These are phyloP conservation scores for Myotis findleyi DNA, from an alignment of 2,797 vertebrate genomes.

Conservation along the genomic window DNA sequence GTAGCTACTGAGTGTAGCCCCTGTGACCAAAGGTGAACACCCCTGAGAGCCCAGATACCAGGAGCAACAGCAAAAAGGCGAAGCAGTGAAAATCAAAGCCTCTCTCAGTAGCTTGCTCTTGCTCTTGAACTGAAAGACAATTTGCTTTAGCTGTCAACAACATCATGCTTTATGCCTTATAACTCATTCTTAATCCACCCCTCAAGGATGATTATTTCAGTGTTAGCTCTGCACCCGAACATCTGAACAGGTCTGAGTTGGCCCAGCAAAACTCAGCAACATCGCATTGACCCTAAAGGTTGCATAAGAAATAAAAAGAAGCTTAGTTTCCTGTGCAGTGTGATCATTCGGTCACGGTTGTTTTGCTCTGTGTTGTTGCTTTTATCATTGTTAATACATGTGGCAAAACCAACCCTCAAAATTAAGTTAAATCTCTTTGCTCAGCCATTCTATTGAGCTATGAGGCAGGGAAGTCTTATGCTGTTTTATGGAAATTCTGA, in stretches of 20 bases:
- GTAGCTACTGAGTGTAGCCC: background rate
- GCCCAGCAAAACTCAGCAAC: slow-evolving; percentile 51
- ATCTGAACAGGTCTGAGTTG: slow-evolving; percentile 66
- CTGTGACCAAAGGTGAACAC: background rate
- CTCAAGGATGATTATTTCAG: slow-evolving; percentile 71
- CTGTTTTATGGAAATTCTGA: slow-evolving; percentile 78
- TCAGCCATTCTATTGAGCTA: slow-evolving; percentile 71
- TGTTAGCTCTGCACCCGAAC: slow-evolving; percentile 48
- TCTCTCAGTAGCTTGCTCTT: slow-evolving; percentile 31
- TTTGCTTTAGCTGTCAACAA: slow-evolving; percentile 76
- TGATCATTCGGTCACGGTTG: slow-evolving; percentile 47
- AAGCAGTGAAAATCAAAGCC: background rate
- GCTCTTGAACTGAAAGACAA: slow-evolving; percentile 59
- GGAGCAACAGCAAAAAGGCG: background rate
- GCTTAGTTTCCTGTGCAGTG: slow-evolving; percentile 48
- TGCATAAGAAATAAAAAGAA: slow-evolving; percentile 58
- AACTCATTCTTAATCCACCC: slow-evolving; percentile 71
- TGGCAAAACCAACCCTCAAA: slow-evolving; percentile 60
- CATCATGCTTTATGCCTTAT: slow-evolving; percentile 69
- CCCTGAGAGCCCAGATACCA: background rate
- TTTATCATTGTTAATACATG: slow-evolving; percentile 68
- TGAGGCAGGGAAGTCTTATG: slow-evolving; percentile 59
- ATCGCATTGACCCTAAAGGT: slow-evolving; percentile 61
- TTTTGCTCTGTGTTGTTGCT: slow-evolving; percentile 59
- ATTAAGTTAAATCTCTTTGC: slow-evolving; percentile 64